A percentile compares a stretch with the other conserved stretches of the same genome.
These are phyloP conservation scores for Prenolepis imparis DNA, from an alignment of 2,888 invertebrate species.

Conservation along the genomic window DNA sequence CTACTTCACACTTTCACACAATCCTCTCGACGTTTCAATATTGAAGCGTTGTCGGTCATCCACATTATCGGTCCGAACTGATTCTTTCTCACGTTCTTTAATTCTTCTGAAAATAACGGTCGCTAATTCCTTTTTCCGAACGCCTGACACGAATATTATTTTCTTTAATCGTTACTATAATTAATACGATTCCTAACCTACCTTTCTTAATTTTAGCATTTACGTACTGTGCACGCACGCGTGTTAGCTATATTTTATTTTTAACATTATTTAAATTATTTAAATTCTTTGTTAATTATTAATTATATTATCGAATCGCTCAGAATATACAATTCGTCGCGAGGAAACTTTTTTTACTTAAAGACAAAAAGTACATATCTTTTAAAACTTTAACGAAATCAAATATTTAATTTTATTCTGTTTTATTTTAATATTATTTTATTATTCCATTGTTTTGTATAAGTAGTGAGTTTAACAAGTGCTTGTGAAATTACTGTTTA, in stretches of 20 bases:
- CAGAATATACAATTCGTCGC: background rate
- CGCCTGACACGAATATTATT: constrained; percentile 21
- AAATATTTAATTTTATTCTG: background rate
- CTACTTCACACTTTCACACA: constrained; percentile 52
- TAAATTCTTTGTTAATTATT: background rate
- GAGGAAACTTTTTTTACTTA: background rate
- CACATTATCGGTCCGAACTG: constrained; percentile 73
- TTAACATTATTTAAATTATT: background rate
- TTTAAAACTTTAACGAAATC: background rate
- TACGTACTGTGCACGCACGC: no score
- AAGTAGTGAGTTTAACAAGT: background rate
- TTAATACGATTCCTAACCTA: constrained; percentile 7
- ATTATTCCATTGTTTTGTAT: background rate
- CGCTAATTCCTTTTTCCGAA: constrained; percentile 49
- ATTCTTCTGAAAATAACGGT: constrained; percentile 19
- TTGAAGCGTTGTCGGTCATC: constrained; percentile 76
- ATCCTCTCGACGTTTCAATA: constrained; percentile 69
- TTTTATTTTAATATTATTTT: constrained; percentile 10
- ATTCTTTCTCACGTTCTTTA: constrained; percentile 64
- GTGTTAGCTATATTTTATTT: background rate
- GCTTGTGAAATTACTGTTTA: background rate
- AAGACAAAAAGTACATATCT: no score
- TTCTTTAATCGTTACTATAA: background rate
- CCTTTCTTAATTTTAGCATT: background rate
- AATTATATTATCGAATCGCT: background rate